Base-by-base conservation (phyloP, 2,113 vertebrate genomes). In the Phocoena sinus region DNA sequence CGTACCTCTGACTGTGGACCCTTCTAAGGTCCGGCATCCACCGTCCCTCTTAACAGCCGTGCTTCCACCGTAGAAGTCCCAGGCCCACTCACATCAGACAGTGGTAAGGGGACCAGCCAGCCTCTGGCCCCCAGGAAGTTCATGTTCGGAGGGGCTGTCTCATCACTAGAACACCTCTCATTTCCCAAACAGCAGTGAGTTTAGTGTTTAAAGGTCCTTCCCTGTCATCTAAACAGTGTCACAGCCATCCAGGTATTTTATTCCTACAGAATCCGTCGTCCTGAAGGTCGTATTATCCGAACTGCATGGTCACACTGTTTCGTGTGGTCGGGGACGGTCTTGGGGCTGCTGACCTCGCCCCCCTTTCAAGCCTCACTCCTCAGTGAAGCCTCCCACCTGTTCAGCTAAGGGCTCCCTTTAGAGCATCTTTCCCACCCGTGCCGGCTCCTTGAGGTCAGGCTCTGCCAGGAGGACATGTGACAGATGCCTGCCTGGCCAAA, bases 131-230 rank as follows among this genome's bases (percentile, higher is more conserved):
- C 71, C 79, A n/a, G 90, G 21, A 87, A 44, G 36, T 56, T 44
- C 28, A 1, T 20, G 31, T 92, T 47, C 68, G 13, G 12, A 73
- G 70, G 63, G 12, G 10, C 0, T 13, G 44, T 1, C 0, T 4
- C 3, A 1, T 18, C 14, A 6, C 15, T 31, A 0, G 36, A n/a
- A 26, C 3, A 0, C 21, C 0, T 2, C 0, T 28, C 3, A 0
- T 10, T 6, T 13, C 6, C 7, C 18, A 20, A 6, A 10, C 2
- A 60, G 18, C 17, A 38, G 36, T 0, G 60, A 50, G 50, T 58
- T 23, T 6, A 8, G 23, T 33, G 36, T 38, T 31, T 70, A 3
- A 77, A 4, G 63, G 33, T 23, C 58, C 23, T 38, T 73, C 56
- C 41, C 13, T 0, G 1, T 36, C 50, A 3, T 31, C n/a, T 28